Percentiles rank a stretch among this genome's conserved stretches.
Evolutionary conservation across 1,140 invertebrate genomes (phyloP).

Genomic region (Papilio machaon): DNA sequence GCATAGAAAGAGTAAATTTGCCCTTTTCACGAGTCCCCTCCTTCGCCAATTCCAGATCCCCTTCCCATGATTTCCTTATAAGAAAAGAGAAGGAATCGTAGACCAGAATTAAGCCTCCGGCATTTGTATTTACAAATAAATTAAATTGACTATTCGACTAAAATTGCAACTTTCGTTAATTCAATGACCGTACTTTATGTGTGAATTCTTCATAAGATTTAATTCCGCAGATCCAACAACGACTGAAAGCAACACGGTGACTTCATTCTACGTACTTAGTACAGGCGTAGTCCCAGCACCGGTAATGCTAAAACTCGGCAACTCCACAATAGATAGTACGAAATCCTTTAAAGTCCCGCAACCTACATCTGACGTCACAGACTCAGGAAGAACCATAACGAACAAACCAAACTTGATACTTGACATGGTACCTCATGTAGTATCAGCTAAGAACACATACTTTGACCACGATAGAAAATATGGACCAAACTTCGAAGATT

Average conservation of each 20-base stretch:
- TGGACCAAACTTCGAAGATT: constrained; percentile 87
- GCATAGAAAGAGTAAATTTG: too few species aligned
- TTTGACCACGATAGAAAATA: constrained; percentile 84
- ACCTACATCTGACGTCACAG: constrained; percentile 37
- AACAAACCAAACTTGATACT: constrained; percentile 44
- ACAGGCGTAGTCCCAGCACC: constrained; percentile 68
- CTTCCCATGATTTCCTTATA: too few species aligned
- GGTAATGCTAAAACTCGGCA: constrained; percentile 74
- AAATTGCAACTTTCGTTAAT: too few species aligned
- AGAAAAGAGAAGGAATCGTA: too few species aligned
- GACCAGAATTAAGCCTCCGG: too few species aligned
- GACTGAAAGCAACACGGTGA: constrained; percentile 65
- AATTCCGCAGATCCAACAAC: constrained; percentile 58
- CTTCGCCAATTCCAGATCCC: too few species aligned
- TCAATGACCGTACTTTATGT: neutral
- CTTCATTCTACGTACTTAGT: constrained; percentile 71
- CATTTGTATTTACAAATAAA: too few species aligned
- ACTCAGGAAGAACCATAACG: constrained; percentile 48
- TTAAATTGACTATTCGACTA: too few species aligned
- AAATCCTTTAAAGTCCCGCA: constrained; percentile 79
- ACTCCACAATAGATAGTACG: constrained; percentile 79
- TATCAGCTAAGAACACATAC: constrained; percentile 75
- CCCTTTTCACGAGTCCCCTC: too few species aligned
- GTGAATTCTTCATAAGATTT: neutral
- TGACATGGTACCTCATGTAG: constrained; percentile 71